Percentiles rank a stretch among this genome's conserved stretches.
These are phyloP conservation scores for Amphipoea oculea DNA, from an alignment of 2,888 invertebrate genomes.

Conservation along the genomic window DNA sequence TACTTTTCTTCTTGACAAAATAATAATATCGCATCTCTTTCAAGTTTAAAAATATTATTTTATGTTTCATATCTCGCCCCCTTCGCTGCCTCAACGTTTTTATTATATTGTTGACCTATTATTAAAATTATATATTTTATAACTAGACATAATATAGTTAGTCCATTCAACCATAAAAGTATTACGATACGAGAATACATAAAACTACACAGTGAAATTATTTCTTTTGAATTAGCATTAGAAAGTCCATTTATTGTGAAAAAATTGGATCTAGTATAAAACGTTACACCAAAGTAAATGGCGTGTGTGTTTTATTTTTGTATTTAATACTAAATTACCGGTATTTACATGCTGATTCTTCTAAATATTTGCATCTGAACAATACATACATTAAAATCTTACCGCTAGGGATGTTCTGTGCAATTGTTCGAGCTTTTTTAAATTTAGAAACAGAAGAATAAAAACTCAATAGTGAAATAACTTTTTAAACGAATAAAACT, in stretches of 20 bases:
- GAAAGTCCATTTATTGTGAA: conserved; percentile 44
- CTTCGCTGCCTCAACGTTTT: conserved; percentile 53
- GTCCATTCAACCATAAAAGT: conserved; percentile 63
- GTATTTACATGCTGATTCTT: conserved; percentile 89
- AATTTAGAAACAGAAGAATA: conserved; percentile 53
- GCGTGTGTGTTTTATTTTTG: conserved; percentile 71
- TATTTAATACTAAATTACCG: conserved; percentile 80
- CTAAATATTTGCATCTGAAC: conserved; percentile 91
- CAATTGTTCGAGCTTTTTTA: conserved; percentile 84
- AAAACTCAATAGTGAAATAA: conserved; percentile 57
- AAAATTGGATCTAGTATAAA: conserved; percentile 75
- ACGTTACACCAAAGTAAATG: conserved; percentile 80
- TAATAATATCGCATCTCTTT: conserved; percentile 39
- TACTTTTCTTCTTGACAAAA: conserved; percentile 34
- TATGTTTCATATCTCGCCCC: conserved; percentile 16
- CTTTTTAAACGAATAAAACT: conserved; percentile 61
- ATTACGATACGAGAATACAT: conserved; percentile 58
- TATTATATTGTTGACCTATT: conserved; percentile 54
- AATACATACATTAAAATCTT: conserved; percentile 90
- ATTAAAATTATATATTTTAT: conserved; percentile 59
- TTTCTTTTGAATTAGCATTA: conserved; percentile 44
- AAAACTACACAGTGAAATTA: conserved; percentile 58
- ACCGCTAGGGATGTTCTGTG: conserved; percentile 83
- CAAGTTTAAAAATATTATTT: conserved; percentile 45
- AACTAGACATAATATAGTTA: conserved; percentile 60